Evolutionary conservation across 2,113 vertebrate genomes (phyloP), one percentile per base, ranked within the genome.

Genomic region (Phylloscopus trochiloides): DNA sequence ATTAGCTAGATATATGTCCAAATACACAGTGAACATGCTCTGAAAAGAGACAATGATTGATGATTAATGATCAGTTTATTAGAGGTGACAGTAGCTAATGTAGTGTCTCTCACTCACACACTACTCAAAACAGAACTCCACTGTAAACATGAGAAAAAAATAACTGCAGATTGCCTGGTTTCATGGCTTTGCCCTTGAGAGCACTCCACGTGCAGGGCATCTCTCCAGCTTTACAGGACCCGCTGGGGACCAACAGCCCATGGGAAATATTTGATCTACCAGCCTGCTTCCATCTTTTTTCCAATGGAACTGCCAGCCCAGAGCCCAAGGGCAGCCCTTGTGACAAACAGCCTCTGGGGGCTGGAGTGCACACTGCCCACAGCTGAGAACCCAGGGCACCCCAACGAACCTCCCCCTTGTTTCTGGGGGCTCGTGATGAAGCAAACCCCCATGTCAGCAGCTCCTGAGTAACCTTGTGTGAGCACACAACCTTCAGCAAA

Each of bases 311-410:
- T 42, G 40, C 25, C 70, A 17, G 9, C 18, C 7, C 28, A 6
- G 18, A 19, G 15, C 26, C 31, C 54, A 22, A 5, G 1, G 18
- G 32, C 45, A 80, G 24, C 14, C 6, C 26, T 10, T 55, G 26
- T 28, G 22, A 22, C 59, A 54, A 77, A 54, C 36, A 45, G 14
- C 28, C 65, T 12, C 2, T 2, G 2, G 7, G 14, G 57, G 43
- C 28, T 75, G 29, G 10, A 22, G 47, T 4, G 0, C n/a, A n/a
- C 9, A 2, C 29, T 7, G 1, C 36, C 19, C 2, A 0, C 6
- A 55, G 58, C 43, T 10, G 18, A 61, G 54, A 73, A 12, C 17
- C 17, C 38, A 34, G 31, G 42, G 59, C 10, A 43, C 7, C 38
- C 83, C 45, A 48, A 6, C 3, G 8, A 72, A 29, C 34, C 25